Base-by-base conservation (phyloP, 2,113 vertebrate species). In the Larimichthys polyactis region DNA sequence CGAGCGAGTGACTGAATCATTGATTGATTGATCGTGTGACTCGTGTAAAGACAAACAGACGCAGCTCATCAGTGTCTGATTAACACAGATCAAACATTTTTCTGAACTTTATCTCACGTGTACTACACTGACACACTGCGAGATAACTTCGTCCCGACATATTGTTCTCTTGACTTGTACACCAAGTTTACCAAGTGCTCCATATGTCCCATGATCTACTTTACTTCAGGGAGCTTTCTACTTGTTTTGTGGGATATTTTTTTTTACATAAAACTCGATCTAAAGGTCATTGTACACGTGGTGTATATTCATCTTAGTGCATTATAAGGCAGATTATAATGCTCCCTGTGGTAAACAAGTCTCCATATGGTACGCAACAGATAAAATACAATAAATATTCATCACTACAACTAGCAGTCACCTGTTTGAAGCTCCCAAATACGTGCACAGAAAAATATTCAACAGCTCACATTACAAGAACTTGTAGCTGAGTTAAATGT, bases 11-110 rank as follows among this genome's bases (percentile, higher is more conserved):
- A 60, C 27, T 44, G 63, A 60, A 29, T 15, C 48, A 69, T 24
- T 57, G 63, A 68, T 24, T 27, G 43, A 49, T 77, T 48, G 81
- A 46, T 72, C 36, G 36, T 57, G 32, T 46, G 40, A 48, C 71
- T 24, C 69, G 3, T 72, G 20, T 36, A 57, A 43, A 22, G 66
- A 60, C 55, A 70, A 77, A 86, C 75, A 52, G 43, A 46, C 29
- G 40, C 59, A 74, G 22, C 29, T 29, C 32, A 75, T 70, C 78
- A 27, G 19, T 78, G 51, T 62, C 15, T 79, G 5, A 40, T 71
- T 75, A 55, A 48, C 68, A 16, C 69, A 32, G 24, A 27, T 9
- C 32, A 55, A 10, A 1, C 62, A 64, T 29, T n/a, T 52, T 43
- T 54, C 17, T 5, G 64, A 71, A 68, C 51, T 76, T 73, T 0